phyloP scores from a whole-genome alignment of 2,797 vertebrate genomes.

The Halcyon smyrnensis region DNA sequence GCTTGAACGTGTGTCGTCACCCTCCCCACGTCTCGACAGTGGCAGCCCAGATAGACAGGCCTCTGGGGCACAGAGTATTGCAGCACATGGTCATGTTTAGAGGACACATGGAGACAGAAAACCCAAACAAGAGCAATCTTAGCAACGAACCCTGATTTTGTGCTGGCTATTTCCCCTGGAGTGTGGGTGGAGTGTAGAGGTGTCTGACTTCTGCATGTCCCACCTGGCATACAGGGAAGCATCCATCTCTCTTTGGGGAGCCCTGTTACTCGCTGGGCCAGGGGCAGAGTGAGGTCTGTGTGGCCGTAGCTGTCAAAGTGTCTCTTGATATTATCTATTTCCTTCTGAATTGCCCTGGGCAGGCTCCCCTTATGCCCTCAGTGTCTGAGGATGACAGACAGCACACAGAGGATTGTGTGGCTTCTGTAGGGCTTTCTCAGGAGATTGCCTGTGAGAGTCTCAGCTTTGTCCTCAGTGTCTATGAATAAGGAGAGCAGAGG shows the following conservation, averaged over 20 bases:
- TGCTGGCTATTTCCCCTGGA: not conserved
- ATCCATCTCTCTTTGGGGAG: not conserved
- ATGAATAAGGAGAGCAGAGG: not conserved
- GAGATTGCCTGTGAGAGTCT: not conserved
- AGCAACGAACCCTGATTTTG: not conserved
- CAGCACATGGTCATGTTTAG: not conserved
- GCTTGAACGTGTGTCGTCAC: not conserved
- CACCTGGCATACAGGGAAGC: rapidly evolving
- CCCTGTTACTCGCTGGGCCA: rapidly evolving
- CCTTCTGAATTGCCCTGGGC: not conserved
- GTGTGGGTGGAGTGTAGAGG: rapidly evolving
- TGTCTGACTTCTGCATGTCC: too few relatives aligned
- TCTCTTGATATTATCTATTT: not conserved
- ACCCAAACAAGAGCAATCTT: not conserved
- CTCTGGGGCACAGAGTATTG: not conserved
- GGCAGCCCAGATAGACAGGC: not conserved
- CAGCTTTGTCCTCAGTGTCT: rapidly evolving
- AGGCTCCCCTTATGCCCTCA: rapidly evolving
- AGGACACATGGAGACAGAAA: not conserved
- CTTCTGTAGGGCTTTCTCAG: not conserved
- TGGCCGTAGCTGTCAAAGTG: not conserved
- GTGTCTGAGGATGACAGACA: not conserved
- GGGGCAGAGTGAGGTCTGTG: not conserved
- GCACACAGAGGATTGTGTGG: not conserved
- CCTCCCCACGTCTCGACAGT: not conserved